A percentile compares a stretch with the other conserved stretches of the same genome.
Conservation (phyloP, 2,888 invertebrate genomes). For the Alloscopus bannaensis region DNA sequence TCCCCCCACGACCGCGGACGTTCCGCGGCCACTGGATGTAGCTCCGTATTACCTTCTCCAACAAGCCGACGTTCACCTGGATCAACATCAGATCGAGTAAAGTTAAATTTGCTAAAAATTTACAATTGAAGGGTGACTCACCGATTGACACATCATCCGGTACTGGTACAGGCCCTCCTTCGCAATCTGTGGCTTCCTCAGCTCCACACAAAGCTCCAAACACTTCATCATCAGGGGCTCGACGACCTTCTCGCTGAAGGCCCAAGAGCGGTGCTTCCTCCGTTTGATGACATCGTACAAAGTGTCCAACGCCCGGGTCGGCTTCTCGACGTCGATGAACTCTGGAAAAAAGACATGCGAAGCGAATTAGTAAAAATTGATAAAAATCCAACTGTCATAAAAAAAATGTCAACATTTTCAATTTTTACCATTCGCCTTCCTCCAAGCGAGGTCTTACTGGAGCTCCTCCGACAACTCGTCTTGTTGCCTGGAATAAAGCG, state of each 20-base stretch:
- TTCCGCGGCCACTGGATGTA: constrained; percentile 97
- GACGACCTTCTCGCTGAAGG: constrained; percentile 95
- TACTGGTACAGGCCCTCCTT: constrained; percentile 99
- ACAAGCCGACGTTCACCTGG: constrained; percentile 94
- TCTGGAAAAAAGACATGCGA: no score
- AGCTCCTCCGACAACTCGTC: no score
- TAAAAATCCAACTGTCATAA: no score
- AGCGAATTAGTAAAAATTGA: no score
- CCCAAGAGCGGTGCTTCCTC: constrained; percentile 93
- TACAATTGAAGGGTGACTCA: no score
- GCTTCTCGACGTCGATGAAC: constrained; percentile 99
- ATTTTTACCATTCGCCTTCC: no score
- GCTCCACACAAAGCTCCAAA: constrained; percentile 96
- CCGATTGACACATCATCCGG: constrained; percentile 97
- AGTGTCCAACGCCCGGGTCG: constrained; percentile 96
- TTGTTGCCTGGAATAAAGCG: no score
- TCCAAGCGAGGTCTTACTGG: no score
- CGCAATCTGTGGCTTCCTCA: constrained; percentile 98
- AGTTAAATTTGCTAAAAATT: constrained; percentile 44
- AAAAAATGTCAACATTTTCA: no score
- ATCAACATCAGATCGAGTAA: constrained; percentile 33
- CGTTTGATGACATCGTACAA: constrained; percentile 98
- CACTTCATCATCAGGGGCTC: constrained; percentile 99
- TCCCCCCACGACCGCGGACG: no score
- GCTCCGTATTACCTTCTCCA: constrained; percentile 97